Evolutionary conservation across 2,888 invertebrate species (phyloP).

Genomic region (Campoplex capitator): DNA sequence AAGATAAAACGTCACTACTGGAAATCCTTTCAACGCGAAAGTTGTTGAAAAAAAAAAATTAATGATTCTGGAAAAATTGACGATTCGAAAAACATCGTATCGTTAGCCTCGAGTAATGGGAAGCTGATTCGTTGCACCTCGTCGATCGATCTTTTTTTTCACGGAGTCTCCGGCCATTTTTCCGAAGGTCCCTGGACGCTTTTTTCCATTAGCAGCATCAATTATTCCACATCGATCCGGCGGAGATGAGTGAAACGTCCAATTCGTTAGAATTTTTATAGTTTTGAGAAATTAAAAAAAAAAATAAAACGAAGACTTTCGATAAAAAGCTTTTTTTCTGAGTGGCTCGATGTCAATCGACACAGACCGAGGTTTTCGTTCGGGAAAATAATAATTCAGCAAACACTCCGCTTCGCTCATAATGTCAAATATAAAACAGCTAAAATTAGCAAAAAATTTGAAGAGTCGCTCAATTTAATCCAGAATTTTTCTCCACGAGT

Average conservation of each 20-base stretch:
- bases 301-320: neutral
- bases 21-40: too few relatives aligned
- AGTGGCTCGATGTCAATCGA: neutral
- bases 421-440: neutral
- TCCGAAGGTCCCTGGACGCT: neutral
- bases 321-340: neutral
- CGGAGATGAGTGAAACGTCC: neutral
- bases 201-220: neutral
- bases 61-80: too few relatives aligned
- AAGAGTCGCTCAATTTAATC: neutral
- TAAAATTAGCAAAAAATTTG: neutral
- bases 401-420: neutral
- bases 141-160: neutral
- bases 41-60: too few relatives aligned
- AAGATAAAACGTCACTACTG: too few relatives aligned
- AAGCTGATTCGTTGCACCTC: neutral
- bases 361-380: neutral
- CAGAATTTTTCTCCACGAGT: neutral
- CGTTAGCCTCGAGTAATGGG: neutral
- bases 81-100: neutral
- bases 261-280: neutral
- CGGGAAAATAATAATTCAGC: constrained; percentile 3
- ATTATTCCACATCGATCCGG: neutral
- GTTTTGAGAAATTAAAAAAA: neutral
- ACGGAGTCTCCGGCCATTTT: too few relatives aligned